These are phyloP conservation scores for Henicopernis longicauda DNA, from an alignment of 2,113 vertebrate species.

Conservation along the genomic window DNA sequence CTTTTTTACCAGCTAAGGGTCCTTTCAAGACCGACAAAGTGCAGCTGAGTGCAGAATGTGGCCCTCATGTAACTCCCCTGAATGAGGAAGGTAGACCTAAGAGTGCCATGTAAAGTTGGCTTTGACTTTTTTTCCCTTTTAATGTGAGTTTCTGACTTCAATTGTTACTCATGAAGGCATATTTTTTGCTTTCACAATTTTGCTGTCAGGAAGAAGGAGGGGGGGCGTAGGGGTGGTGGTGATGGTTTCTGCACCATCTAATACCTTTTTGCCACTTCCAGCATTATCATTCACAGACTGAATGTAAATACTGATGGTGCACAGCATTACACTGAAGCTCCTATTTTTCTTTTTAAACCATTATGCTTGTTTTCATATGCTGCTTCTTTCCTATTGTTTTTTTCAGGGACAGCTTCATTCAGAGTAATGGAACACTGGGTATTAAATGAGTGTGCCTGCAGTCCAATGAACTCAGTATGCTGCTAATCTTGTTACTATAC, in stretches of 20 bases:
- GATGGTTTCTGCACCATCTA: background rate
- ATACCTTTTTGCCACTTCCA: background rate
- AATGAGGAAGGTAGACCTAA: background rate
- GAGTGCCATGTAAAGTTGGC: background rate
- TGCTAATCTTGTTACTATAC: constrained; percentile 75
- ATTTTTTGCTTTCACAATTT: background rate
- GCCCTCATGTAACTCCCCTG: background rate
- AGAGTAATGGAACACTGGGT: constrained; percentile 68
- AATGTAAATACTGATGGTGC: background rate
- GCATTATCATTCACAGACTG: background rate
- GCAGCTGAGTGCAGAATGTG: background rate
- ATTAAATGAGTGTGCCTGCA: constrained; percentile 72
- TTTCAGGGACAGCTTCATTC: constrained; percentile 63
- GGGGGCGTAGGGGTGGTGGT: accelerated
- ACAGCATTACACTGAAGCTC: background rate
- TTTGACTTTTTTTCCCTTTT: background rate
- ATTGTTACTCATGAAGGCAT: background rate
- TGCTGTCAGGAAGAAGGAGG: background rate
- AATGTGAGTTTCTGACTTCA: background rate
- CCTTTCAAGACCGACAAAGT: background rate
- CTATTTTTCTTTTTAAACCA: constrained; percentile 29
- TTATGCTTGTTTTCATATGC: constrained; percentile 38
- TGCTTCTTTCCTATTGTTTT: constrained; percentile 46
- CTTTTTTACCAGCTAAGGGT: background rate
- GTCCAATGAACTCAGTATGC: constrained; percentile 73